Conservation (phyloP, 35 echinoderm and acorn worm species). For the Anneissia japonica region DNA sequence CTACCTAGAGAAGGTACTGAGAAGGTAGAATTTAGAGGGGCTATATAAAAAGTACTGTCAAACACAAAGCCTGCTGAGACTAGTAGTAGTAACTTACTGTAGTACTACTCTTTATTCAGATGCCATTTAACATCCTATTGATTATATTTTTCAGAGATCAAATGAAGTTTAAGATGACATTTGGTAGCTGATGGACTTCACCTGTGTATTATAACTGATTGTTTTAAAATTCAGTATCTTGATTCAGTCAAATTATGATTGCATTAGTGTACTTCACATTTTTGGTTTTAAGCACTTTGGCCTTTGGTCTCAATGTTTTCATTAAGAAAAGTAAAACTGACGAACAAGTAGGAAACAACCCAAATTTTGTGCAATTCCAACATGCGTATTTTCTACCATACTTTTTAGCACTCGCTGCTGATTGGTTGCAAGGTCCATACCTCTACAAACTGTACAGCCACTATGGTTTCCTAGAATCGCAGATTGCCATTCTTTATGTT, state of each 20-base stretch:
- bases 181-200: too few species aligned
- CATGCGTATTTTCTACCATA: conserved; percentile 82
- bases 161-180: too few species aligned
- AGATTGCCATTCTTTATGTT: conserved; percentile 92
- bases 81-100: too few species aligned
- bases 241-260: not conserved
- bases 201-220: too few species aligned
- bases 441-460: conserved; percentile 95
- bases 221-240: too few species aligned
- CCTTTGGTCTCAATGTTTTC: conserved; percentile 34
- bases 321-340: conserved; percentile 28
- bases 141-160: too few species aligned
- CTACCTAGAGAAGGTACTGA: too few species aligned
- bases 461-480: conserved; percentile 89
- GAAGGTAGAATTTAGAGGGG: too few species aligned
- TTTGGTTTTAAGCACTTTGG: conserved; percentile 29
- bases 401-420: conserved; percentile 75
- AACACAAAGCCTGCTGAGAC: too few species aligned
- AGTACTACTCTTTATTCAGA: too few species aligned
- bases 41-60: too few species aligned
- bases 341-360: conserved; percentile 56
- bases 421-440: conserved; percentile 96
- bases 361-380: conserved; percentile 82
- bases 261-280: conserved; percentile 45
- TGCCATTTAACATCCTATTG: too few species aligned